Evolutionary conservation across 2,113 vertebrate genomes (phyloP).

Genomic region (Lycaon pictus): DNA sequence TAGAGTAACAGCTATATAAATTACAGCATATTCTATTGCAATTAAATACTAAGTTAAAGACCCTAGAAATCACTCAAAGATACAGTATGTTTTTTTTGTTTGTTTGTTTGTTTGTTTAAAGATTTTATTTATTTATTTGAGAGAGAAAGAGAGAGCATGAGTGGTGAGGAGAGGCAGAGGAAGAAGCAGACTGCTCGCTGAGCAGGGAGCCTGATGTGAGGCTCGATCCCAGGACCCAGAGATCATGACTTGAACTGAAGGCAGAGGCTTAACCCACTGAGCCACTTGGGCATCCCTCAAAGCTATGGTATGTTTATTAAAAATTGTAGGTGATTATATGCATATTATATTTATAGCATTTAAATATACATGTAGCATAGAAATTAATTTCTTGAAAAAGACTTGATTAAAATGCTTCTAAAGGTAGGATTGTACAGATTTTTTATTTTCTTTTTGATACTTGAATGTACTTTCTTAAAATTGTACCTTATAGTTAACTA

Average conservation of each 20-base stretch:
- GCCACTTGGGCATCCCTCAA: no score
- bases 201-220: no score
- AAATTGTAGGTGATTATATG: background rate
- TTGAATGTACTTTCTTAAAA: background rate
- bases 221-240: no score
- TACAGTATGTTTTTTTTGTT: background rate
- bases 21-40: background rate
- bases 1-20: background rate
- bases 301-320: no score
- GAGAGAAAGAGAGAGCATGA: no score
- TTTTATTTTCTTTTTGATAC: background rate
- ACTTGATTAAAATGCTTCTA: background rate
- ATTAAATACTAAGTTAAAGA: background rate
- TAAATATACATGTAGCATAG: background rate
- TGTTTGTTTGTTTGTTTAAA: no score
- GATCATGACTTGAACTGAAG: no score
- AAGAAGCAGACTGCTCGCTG: no score
- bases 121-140: no score
- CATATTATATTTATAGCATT: background rate
- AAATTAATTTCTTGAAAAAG: background rate
- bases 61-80: background rate
- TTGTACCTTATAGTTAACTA: background rate
- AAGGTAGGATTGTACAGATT: background rate
- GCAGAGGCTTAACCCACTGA: no score
- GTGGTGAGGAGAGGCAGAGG: no score